Evolutionary conservation across 2,113 vertebrate genomes (phyloP).

Genomic region (Dinomys branickii): DNA sequence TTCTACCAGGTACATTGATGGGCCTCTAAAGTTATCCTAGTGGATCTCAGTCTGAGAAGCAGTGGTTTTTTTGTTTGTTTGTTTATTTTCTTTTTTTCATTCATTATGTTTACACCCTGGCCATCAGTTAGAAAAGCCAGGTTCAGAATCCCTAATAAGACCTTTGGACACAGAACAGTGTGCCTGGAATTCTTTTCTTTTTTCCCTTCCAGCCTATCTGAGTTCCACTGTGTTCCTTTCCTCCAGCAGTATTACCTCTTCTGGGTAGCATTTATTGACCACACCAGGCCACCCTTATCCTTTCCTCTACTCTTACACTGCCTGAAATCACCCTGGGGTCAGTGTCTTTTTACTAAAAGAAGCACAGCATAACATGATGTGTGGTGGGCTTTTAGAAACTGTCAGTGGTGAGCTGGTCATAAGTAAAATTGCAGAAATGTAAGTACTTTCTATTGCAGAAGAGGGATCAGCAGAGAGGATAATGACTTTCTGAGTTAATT

Average conservation of each 20-base stretch:
- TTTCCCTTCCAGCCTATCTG: background rate
- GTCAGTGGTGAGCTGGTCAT: background rate
- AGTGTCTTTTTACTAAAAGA: background rate
- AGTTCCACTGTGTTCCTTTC: background rate
- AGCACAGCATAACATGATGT: background rate
- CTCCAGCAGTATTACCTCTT: background rate
- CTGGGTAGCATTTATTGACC: background rate
- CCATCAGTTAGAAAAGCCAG: background rate
- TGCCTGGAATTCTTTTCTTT: background rate
- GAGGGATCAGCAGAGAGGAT: background rate
- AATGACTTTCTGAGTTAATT: slow-evolving; percentile 13
- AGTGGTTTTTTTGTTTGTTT: background rate
- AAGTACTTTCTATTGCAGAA: background rate
- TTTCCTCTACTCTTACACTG: background rate
- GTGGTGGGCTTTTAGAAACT: background rate
- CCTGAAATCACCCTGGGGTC: background rate
- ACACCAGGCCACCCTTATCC: background rate
- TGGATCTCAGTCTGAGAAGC: slow-evolving; percentile 14
- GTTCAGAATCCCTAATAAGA: slow-evolving; percentile 20
- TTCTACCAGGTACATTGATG: background rate
- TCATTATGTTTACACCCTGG: background rate
- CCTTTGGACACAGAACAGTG: background rate
- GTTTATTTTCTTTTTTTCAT: background rate
- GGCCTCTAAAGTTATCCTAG: background rate
- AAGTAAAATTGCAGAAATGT: background rate